phyloP scores from a whole-genome alignment of 2,888 invertebrate genomes.

The Fissipunctia ypsillon region DNA sequence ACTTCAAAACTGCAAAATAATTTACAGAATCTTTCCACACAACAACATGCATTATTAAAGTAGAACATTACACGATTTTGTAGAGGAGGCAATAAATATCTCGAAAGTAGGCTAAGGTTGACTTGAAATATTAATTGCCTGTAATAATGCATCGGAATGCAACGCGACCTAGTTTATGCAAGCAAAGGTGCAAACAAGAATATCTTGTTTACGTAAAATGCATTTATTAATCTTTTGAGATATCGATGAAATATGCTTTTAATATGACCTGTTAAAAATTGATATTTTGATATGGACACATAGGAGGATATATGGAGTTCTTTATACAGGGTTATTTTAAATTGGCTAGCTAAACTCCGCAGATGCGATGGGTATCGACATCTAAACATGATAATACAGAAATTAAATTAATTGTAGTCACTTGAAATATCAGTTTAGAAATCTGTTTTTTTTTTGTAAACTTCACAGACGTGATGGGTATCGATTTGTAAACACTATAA shows the following conservation, averaged over 20 bases:
- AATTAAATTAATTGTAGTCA: no score
- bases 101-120: constrained; percentile 51
- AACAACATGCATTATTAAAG: constrained; percentile 8
- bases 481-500: no score
- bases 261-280: neutral
- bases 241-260: neutral
- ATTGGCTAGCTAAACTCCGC: no score
- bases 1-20: neutral
- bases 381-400: no score
- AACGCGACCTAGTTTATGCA: constrained; percentile 29
- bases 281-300: no score
- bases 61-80: constrained; percentile 17
- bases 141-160: constrained; percentile 61
- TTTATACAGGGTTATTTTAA: no score
- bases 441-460: no score
- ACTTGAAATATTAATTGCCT: constrained; percentile 59
- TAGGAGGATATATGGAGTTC: no score
- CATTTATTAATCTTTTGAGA: constrained; percentile 8
- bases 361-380: no score
- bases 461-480: no score
- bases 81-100: constrained; percentile 41
- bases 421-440: no score
- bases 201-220: constrained; percentile 26
- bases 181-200: constrained; percentile 26
- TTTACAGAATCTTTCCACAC: neutral